phyloP scores from a whole-genome alignment of 2,797 vertebrate species.

The Peromyscus melanophrys region DNA sequence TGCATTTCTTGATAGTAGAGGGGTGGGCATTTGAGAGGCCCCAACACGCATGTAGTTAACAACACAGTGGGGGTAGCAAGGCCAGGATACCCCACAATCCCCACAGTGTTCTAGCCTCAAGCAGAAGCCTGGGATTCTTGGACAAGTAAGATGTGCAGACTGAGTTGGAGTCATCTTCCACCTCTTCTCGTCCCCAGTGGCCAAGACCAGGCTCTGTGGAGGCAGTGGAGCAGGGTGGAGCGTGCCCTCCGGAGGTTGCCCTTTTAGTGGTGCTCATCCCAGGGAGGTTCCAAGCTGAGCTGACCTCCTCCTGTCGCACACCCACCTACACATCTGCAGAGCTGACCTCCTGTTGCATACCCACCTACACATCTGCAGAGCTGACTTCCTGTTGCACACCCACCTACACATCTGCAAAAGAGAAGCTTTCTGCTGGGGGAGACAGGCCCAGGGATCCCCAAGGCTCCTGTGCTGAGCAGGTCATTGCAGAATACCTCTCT shows the following conservation, averaged over 20 bases:
- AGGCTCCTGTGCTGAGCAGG: fast-evolving
- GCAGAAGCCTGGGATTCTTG: not conserved
- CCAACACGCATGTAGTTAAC: not conserved
- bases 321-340: not conserved
- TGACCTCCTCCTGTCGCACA: not conserved
- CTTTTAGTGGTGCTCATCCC: not conserved
- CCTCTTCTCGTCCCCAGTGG: not conserved
- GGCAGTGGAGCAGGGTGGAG: not conserved
- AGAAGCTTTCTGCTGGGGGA: not conserved
- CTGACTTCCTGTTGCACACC: not conserved
- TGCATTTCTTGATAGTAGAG: fast-evolving
- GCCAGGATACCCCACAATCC: too few species aligned
- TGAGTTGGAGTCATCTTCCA: fast-evolving
- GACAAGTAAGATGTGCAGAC: not conserved
- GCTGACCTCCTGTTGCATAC: not conserved
- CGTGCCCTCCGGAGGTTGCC: not conserved
- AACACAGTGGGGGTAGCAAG: too few species aligned
- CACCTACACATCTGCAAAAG: not conserved
- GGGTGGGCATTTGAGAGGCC: not conserved
- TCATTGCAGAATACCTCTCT: not conserved
- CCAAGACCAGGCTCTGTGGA: not conserved
- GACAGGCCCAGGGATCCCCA: too few species aligned
- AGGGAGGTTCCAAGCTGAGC: not conserved
- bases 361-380: not conserved
- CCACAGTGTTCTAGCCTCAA: fast-evolving